Conservation (phyloP, 2,113 vertebrate species). For the Piaya cayana region DNA sequence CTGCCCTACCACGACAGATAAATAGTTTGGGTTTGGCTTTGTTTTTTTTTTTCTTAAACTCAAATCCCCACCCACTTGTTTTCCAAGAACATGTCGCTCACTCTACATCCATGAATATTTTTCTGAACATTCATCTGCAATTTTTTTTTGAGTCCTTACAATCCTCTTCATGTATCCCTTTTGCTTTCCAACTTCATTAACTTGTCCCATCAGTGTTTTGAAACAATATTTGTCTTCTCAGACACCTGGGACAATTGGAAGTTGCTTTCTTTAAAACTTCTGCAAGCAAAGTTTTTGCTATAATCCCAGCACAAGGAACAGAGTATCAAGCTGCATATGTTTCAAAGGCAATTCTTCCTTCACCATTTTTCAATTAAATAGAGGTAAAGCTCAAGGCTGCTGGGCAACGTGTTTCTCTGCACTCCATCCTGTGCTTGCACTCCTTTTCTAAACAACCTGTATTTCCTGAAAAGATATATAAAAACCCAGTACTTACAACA, state of each 20-base stretch:
- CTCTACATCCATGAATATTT: background rate
- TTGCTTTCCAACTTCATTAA: background rate
- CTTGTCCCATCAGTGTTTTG: background rate
- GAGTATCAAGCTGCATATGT: background rate
- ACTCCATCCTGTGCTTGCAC: rapidly evolving
- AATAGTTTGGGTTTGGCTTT: background rate
- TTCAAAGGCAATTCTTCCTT: background rate
- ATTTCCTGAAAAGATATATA: background rate
- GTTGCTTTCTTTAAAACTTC: background rate
- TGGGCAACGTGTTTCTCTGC: rapidly evolving
- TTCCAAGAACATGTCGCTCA: too few relatives aligned
- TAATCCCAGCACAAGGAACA: background rate
- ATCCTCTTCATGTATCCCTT: background rate
- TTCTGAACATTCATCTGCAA: background rate
- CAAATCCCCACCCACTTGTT: background rate
- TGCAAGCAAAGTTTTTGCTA: background rate
- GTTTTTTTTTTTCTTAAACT: too few relatives aligned
- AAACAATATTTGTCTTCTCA: background rate
- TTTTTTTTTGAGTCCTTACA: background rate
- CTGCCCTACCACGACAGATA: background rate
- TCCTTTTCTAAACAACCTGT: background rate
- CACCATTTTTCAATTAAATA: background rate
- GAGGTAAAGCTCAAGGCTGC: background rate
- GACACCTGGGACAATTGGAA: background rate
- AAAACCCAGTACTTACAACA: background rate